Evolutionary conservation across 2,113 vertebrate genomes (phyloP).

Genomic region (Chitala chitala): DNA sequence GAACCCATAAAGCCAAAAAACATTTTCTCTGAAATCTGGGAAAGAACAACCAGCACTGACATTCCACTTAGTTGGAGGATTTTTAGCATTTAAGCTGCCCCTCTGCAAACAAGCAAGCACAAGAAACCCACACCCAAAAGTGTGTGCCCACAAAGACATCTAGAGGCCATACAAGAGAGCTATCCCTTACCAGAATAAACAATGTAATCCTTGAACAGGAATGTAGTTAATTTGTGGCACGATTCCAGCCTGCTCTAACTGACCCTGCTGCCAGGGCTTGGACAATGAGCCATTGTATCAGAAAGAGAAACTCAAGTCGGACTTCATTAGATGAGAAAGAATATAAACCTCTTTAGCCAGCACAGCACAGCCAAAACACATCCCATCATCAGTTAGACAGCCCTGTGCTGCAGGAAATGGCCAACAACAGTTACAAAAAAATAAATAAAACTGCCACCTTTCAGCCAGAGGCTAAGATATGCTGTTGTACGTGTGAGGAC

Average conservation of each 20-base stretch:
- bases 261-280: not conserved
- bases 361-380: not conserved
- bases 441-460: too few relatives aligned
- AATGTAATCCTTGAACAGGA: not conserved
- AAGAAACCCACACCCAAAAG: not conserved
- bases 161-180: conserved; percentile 8
- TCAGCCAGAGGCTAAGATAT: too few relatives aligned
- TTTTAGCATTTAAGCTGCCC: not conserved
- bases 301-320: not conserved
- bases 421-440: too few relatives aligned
- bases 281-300: conserved; percentile 29
- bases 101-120: not conserved
- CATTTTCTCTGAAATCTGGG: not conserved
- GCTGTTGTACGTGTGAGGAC: too few relatives aligned
- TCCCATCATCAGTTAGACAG: not conserved
- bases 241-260: not conserved
- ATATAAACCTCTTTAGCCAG: too few relatives aligned
- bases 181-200: not conserved
- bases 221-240: not conserved
- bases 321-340: not conserved
- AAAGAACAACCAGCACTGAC: not conserved
- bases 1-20: not conserved
- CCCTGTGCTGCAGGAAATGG: too few relatives aligned
- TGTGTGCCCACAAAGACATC: not conserved
- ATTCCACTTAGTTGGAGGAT: conserved; percentile 1